phyloP scores from a whole-genome alignment of 1,140 invertebrate genomes.

The Pseudomyrmex flavicornis region DNA sequence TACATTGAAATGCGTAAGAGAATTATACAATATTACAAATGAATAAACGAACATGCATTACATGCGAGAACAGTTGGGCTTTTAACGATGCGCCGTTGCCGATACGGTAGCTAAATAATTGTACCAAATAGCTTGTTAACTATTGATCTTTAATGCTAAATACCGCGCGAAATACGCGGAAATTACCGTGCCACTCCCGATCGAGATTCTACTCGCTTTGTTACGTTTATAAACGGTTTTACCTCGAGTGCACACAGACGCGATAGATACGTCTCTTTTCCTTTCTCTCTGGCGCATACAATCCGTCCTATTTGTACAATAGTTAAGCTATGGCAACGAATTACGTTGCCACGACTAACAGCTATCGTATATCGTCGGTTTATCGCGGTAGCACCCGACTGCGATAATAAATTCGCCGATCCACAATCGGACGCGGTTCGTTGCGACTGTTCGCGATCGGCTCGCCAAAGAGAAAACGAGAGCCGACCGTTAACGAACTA shows the following conservation, averaged over 20 bases:
- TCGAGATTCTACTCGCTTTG: conserved; percentile 33
- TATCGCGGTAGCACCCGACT: conserved; percentile 1
- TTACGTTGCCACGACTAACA: conserved; percentile 42
- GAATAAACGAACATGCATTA: conserved; percentile 16
- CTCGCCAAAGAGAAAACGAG: conserved; percentile 6
- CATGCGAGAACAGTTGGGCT: not conserved
- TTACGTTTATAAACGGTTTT: not conserved
- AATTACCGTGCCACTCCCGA: not conserved
- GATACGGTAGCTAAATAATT: conserved; percentile 44
- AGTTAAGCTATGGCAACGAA: conserved; percentile 47
- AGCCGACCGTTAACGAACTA: not conserved
- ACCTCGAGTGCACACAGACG: conserved; percentile 9
- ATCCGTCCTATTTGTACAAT: conserved; percentile 50
- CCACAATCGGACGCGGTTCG: conserved; percentile 6
- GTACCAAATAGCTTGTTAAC: conserved; percentile 53
- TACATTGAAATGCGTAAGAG: conserved; percentile 31
- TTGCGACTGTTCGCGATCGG: not conserved
- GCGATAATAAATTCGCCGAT: conserved; percentile 59
- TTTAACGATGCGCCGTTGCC: conserved; percentile 32
- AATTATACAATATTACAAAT: conserved; percentile 42
- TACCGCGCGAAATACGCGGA: conserved; percentile 25
- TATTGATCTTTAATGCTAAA: conserved; percentile 51
- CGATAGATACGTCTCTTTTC: not conserved
- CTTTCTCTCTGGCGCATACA: conserved; percentile 7
- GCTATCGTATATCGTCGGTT: conserved; percentile 49